Base-by-base conservation (phyloP, 2,113 vertebrate species). In the Holacanthus passer region DNA sequence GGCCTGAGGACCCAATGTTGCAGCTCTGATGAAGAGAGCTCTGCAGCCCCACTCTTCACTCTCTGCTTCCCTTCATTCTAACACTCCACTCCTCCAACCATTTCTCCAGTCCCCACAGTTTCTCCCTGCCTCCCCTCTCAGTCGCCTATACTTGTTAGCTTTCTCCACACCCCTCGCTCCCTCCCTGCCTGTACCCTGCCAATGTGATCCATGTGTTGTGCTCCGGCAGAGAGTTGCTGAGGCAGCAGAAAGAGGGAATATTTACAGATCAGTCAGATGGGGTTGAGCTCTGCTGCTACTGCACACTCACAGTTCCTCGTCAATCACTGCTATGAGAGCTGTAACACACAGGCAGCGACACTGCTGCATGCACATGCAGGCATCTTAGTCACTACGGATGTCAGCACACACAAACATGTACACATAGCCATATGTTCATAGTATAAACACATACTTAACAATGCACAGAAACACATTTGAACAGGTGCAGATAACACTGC, bases 201-300 rank as follows among this genome's bases (percentile, higher is more conserved):
- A 91, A 73, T 90, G 92, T 94, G 94, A 95, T 95, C 92, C 94
- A 94, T 92, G 88, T 86, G 87, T 83, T 79, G 80, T 84, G 82
- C 84, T 82, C 53, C 50, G 64, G 83, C 82, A 62, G 73, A 88
- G 81, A 92, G 72, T 82, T 87, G 93, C 94, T 95, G 95, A 95
- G 84, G 89, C 94, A 92, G 94, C 94, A 93, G 91, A 92, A 95
- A 84, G 66, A 75, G 77, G 75, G 88, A 93, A 93, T 93, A 95
- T 95, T 94, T 95, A 95, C 94, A 93, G 93, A 94, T 94, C 92
- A 93, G 91, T 93, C 92, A 92, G 85, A 88, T 48, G 79, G 75
- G 72, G 77, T 77, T 86, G 77, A 88, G 90, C 82, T 77, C 56
- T 71, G 82, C 82, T 86, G 41, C 75, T 45, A 39, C 86, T 83